A percentile compares a stretch with the other conserved stretches of the same genome.
phyloP scores from a whole-genome alignment of 2,113 vertebrate species.

The Galbula dea region DNA sequence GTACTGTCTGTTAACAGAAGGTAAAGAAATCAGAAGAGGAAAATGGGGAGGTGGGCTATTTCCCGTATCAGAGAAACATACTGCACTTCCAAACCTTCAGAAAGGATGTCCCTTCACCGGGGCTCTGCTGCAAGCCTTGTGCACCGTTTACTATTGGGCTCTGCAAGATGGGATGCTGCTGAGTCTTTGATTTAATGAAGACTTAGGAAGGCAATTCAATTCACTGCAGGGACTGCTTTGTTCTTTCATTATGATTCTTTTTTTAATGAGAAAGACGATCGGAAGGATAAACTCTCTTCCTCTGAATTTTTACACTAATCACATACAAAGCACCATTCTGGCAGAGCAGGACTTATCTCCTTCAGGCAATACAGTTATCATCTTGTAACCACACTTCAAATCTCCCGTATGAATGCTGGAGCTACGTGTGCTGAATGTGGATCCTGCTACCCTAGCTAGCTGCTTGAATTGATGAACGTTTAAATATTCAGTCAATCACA shows the following conservation, averaged over 20 bases:
- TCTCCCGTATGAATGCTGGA: constrained; percentile 45
- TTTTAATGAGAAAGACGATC: constrained; percentile 72
- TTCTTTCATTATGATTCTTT: constrained; percentile 70
- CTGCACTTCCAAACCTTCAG: not conserved
- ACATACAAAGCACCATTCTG: constrained; percentile 73
- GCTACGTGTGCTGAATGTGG: constrained; percentile 68
- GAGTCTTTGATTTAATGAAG: constrained; percentile 69
- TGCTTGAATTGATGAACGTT: constrained; percentile 63
- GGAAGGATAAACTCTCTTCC: constrained; percentile 72
- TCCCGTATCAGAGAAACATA: not conserved
- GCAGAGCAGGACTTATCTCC: constrained; percentile 69
- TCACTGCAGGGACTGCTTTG: constrained; percentile 66
- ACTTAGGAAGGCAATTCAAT: constrained; percentile 62
- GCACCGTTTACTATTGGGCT: constrained; percentile 3
- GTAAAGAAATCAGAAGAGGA: not conserved
- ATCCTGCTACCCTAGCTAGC: constrained; percentile 52
- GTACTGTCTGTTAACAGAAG: not conserved
- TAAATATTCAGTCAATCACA: constrained; percentile 70
- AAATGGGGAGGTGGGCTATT: not conserved
- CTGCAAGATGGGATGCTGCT: constrained; percentile 38
- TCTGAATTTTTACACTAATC: constrained; percentile 75
- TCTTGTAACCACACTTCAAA: constrained; percentile 75
- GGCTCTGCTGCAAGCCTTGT: not conserved
- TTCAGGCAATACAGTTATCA: constrained; percentile 76
- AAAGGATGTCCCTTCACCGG: not conserved